Percentiles rank a stretch among this genome's conserved stretches.
Conservation (phyloP, 2,888 invertebrate species). For the Lysandra bellargus region DNA sequence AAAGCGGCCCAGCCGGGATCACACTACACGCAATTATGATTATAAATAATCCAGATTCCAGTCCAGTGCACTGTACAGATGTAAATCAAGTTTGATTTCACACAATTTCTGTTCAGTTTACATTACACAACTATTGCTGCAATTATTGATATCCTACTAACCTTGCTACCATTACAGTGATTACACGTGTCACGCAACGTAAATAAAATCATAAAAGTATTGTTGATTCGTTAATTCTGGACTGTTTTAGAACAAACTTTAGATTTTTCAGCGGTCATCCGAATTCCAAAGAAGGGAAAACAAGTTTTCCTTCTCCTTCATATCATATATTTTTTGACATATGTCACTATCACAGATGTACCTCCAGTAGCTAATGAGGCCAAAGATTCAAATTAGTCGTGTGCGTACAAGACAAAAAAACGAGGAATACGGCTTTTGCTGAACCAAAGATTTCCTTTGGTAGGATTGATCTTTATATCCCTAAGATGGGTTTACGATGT, state of each 20-base stretch:
- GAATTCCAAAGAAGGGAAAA: background rate
- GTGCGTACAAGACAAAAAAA: no score
- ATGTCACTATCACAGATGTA: no score
- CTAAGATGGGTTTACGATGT: no score
- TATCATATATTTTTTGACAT: no score
- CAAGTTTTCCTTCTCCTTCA: no score
- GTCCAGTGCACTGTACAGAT: background rate
- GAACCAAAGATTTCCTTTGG: no score
- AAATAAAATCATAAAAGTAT: background rate
- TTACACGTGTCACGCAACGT: background rate
- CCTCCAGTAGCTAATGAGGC: no score
- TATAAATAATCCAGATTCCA: background rate
- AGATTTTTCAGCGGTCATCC: background rate
- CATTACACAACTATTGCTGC: background rate
- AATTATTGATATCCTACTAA: background rate
- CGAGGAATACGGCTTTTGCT: no score
- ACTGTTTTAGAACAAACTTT: background rate
- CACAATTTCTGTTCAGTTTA: slow-evolving; percentile 6
- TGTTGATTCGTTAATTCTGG: background rate
- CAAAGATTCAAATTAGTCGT: no score
- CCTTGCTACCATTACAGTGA: background rate
- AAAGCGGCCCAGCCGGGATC: no score
- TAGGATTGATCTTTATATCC: no score
- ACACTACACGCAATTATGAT: background rate
- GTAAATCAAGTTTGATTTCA: background rate